Conservation (phyloP, 2,113 vertebrate species). For the Atractosteus spatula region DNA sequence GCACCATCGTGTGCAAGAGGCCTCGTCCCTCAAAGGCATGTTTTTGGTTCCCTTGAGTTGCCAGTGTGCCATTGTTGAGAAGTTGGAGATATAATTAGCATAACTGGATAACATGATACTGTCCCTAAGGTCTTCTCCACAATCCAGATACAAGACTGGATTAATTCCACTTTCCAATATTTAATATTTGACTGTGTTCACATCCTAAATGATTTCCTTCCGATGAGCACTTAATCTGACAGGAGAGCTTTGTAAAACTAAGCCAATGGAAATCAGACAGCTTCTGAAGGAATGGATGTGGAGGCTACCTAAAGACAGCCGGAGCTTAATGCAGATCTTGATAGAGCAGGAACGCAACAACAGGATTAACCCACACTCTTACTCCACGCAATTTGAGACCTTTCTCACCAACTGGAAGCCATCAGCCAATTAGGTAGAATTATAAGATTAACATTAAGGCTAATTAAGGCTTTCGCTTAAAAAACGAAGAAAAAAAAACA, state of each 20-base stretch:
- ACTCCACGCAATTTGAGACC: not conserved
- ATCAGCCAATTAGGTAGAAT: conserved; percentile 40
- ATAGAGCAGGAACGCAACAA: not conserved
- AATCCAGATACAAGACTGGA: not conserved
- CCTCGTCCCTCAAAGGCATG: no score
- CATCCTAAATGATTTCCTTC: not conserved
- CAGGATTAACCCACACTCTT: conserved; percentile 7
- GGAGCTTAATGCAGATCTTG: not conserved
- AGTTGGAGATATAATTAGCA: not conserved
- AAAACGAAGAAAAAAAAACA: conserved; percentile 15
- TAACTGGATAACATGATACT: not conserved
- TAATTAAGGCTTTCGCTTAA: conserved; percentile 38
- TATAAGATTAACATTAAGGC: conserved; percentile 32
- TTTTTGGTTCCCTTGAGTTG: no score
- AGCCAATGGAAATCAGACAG: not conserved
- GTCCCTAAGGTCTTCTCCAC: not conserved
- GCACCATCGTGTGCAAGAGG: no score
- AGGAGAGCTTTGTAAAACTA: not conserved
- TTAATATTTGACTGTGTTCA: not conserved
- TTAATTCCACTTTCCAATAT: conserved; percentile 1
- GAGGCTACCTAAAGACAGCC: not conserved
- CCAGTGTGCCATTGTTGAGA: not conserved
- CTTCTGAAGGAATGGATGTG: not conserved
- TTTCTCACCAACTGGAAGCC: conserved; percentile 34
- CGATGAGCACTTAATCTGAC: not conserved